phyloP scores from a whole-genome alignment of 2,888 invertebrate species.

The Tetragonula carbonaria region DNA sequence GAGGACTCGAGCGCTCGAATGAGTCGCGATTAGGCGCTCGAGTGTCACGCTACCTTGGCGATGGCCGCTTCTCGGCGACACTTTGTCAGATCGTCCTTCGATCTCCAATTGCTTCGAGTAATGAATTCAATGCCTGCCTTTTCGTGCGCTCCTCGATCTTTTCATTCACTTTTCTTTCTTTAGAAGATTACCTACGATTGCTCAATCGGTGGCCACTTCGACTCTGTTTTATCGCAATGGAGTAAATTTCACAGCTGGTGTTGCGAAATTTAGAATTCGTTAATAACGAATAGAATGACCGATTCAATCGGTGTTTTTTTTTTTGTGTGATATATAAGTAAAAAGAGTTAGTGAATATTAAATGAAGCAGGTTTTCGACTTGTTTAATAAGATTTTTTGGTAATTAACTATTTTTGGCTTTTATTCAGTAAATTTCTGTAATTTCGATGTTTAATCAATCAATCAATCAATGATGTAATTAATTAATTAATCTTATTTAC shows the following conservation, averaged over 20 bases:
- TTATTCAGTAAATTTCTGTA: no score
- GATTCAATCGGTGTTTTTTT: background rate
- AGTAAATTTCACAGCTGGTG: background rate
- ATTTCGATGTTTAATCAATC: no score
- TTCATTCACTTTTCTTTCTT: background rate
- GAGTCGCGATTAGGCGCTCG: constrained; percentile 33
- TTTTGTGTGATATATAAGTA: background rate
- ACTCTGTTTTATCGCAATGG: background rate
- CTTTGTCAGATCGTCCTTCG: background rate
- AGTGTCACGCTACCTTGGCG: constrained; percentile 8
- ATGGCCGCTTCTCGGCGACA: background rate
- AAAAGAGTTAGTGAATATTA: background rate
- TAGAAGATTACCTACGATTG: background rate
- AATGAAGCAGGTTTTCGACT: background rate
- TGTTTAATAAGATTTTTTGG: no score
- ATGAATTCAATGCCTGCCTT: background rate
- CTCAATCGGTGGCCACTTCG: background rate
- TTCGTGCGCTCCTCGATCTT: background rate
- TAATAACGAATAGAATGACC: background rate
- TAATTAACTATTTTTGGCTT: no score
- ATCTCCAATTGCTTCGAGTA: background rate
- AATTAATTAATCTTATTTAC: no score
- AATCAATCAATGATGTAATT: no score
- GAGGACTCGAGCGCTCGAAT: background rate
- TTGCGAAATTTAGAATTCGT: background rate